Evolutionary conservation across 2,113 vertebrate genomes (phyloP), one percentile per base, ranked within the genome.

Genomic region (Tonatia bakeri): DNA sequence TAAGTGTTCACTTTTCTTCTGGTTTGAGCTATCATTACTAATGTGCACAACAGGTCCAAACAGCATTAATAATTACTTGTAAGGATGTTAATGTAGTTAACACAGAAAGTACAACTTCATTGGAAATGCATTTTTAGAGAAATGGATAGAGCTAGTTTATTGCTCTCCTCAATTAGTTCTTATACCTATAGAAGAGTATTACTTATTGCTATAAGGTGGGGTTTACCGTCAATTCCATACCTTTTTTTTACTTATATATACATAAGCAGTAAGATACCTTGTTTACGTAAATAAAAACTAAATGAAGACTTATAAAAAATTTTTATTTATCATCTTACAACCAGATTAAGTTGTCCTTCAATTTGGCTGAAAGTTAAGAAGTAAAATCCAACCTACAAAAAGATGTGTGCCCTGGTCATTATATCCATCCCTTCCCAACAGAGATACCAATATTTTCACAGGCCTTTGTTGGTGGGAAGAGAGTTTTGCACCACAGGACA

Each of bases 81-180:
- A 82, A 96, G 47, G 85, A 90, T 38, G 65, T 72, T 97, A 87
- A 94, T 87, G 40, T 7, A 72, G 45, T 87, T 92, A 90, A 94
- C 40, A 85, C 7, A 6, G 36, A 65, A 73, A 80, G 56, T 38
- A 61, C 1, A 91, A 38, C 73, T 88, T 76, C 40, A 45, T 45
- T 80, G 6, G 24, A 90, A 92, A 80, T 86, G 11, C 9, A 90
- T 93, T 92, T 83, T 33, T 91, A 69, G 82, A 75, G 77, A 94
- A 90, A 85, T n/a, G 12, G 22, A 61, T 13, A 84, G 79, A 26
- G 38, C 13, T 81, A 87, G 24, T 69, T 61, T 76, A 64, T 75
- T 85, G 82, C 56, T 31, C 36, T 33, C 45, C 40, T 84, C 54
- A 92, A 28, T 61, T 64, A 89, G 31, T 38, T 85, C 26, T 76